Evolutionary conservation across 2,797 vertebrate species (phyloP).

Genomic region (Hafferia zeledoni): DNA sequence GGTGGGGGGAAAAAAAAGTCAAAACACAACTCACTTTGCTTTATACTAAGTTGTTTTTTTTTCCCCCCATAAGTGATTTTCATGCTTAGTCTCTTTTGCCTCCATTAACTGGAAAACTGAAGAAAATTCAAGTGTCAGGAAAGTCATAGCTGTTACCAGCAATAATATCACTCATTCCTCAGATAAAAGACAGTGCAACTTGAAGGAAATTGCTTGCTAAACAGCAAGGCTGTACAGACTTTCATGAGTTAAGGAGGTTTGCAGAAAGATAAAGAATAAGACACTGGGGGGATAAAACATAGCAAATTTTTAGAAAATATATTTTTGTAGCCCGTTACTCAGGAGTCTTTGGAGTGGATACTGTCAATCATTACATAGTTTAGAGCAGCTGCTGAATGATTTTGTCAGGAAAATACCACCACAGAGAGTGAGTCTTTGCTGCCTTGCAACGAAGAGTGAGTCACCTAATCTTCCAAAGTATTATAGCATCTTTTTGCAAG

Average conservation of each 20-base stretch:
- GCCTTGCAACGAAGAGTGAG: not conserved
- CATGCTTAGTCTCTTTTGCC: not conserved
- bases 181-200: not conserved
- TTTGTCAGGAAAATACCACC: not conserved
- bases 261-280: not conserved
- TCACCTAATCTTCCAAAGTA: not conserved
- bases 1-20: fast-evolving
- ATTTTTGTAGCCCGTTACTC: not conserved
- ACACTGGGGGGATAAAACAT: not conserved
- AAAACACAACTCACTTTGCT: not conserved
- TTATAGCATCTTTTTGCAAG: not conserved
- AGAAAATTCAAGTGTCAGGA: not conserved
- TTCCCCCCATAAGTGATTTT: not conserved
- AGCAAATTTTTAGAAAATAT: not conserved
- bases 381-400: not conserved
- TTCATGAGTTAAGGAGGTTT: not conserved
- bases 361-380: not conserved
- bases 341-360: not conserved
- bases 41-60: not conserved
- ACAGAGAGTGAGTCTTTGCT: not conserved
- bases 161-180: not conserved
- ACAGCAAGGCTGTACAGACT: not conserved
- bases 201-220: not conserved
- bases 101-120: not conserved
- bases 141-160: not conserved